Conservation (phyloP, 2,888 invertebrate genomes). For the Amiota mariae region DNA sequence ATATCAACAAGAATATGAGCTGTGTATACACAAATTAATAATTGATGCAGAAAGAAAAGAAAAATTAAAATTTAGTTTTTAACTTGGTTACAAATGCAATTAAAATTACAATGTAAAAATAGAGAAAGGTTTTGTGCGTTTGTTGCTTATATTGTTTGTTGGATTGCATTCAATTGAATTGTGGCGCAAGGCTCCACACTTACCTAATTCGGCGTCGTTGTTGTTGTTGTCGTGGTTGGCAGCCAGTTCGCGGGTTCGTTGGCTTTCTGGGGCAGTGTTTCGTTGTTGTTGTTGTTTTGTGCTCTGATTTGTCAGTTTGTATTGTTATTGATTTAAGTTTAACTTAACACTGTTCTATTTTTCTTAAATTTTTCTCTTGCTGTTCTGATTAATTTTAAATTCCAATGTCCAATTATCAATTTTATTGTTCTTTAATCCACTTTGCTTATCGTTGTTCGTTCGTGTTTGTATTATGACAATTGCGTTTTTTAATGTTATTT, state of each 20-base stretch:
- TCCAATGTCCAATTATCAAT: not conserved
- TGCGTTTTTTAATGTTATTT: no score
- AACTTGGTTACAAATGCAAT: no score
- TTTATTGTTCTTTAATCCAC: no score
- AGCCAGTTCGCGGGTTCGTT: not conserved
- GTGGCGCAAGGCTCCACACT: not conserved
- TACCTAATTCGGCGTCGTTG: not conserved
- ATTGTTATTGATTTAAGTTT: conserved; percentile 10
- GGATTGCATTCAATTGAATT: not conserved
- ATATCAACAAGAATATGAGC: no score
- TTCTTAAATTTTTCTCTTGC: not conserved
- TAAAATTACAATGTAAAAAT: no score
- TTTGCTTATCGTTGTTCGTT: no score
- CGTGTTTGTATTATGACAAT: no score
- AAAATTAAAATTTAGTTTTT: no score
- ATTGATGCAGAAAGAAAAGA: no score
- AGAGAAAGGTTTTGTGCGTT: conserved; percentile 5
- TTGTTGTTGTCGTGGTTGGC: not conserved
- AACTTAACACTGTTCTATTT: no score
- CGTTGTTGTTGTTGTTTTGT: not conserved
- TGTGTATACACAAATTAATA: no score
- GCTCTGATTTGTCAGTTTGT: conserved; percentile 8
- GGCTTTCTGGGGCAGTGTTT: conserved; percentile 15
- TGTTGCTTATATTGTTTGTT: conserved; percentile 2
- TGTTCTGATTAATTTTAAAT: not conserved